Evolutionary conservation across 2,113 vertebrate species (phyloP), one percentile per base, ranked within the genome.

Genomic region (Coryphaenoides rupestris): DNA sequence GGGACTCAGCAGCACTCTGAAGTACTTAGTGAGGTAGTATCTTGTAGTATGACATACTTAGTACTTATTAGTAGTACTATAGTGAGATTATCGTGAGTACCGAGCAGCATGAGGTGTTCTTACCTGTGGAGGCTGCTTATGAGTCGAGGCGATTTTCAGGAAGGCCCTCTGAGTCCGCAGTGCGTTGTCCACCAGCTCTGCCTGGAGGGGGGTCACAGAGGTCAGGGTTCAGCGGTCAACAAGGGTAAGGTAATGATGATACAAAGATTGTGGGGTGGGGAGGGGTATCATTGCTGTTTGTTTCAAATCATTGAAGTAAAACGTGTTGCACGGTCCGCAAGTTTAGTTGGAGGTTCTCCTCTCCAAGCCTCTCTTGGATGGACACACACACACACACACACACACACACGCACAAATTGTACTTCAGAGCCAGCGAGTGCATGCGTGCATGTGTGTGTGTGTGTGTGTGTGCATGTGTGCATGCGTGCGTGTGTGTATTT

Each of bases 121-220:
- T 93, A 98, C 96, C 95, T 98, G 85, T 53, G 92, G 87, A 69
- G 97, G 97, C 76, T 95, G 88, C 84, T n/a, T 95, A 85, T 95
- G 93, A 5, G 89, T 92, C 46, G 91, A 90, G 14, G 92, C 92
- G 89, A 96, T 89, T 77, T 93, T 84, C 59, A 99, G 90, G 85
- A 98, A 97, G 49, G 77, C 75, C 76, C 92, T 91, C 82, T 95
- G 92, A 0, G 92, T 93, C 81, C 95, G 92, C 83, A 99, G 94
- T 73, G 95, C 95, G 0, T 83, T 85, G 52, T 89, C 90, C 53
- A 99, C 94, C 94, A 99, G 93, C 80, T 94, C 93, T 21, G 96
- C 96, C 97, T 99, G 87, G n/a, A n/a, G n/a, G n/a, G 70, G 73
- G 62, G 83, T 70, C 60, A 73, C 12, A 73, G 65, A 79, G 9